Percentiles rank a stretch among this genome's conserved stretches.
Conservation (phyloP, 2,797 vertebrate genomes). For the Pitangus sulphuratus region DNA sequence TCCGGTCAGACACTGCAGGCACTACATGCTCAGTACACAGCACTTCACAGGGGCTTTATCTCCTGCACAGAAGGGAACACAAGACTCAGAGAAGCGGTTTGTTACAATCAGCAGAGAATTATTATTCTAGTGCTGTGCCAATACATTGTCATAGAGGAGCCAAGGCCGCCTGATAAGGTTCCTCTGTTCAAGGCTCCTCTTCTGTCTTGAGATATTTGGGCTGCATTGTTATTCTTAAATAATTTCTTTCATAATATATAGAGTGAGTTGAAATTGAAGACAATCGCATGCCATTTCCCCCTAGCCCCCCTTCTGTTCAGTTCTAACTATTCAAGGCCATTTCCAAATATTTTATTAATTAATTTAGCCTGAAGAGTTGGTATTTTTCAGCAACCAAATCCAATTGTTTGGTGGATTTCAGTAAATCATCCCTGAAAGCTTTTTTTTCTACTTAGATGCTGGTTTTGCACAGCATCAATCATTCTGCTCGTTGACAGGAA, state of each 20-base stretch:
- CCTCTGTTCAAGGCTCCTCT: not conserved
- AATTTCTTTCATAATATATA: not conserved
- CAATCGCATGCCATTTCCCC: not conserved
- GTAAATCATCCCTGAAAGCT: constrained; percentile 51
- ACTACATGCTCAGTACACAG: not conserved
- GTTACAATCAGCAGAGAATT: constrained; percentile 9
- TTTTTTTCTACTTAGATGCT: constrained; percentile 2
- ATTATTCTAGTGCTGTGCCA: not conserved
- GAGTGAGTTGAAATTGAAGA: not conserved
- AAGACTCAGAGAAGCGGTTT: not conserved
- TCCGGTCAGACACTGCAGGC: not conserved
- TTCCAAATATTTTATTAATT: constrained; percentile 28
- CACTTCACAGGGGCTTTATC: not conserved
- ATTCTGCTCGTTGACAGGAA: constrained; percentile 33
- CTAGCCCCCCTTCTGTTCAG: not conserved
- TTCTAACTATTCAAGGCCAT: not conserved
- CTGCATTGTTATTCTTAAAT: not conserved
- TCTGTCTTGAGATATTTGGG: not conserved
- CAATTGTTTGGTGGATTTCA: not conserved
- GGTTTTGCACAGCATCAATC: constrained; percentile 61
- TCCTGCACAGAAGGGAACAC: not conserved
- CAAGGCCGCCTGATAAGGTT: not conserved
- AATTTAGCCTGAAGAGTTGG: not conserved
- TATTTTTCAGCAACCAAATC: not conserved
- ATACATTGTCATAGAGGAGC: not conserved